Evolutionary conservation across 2,113 vertebrate genomes (phyloP), one percentile per base, ranked within the genome.

Genomic region (Anser brachyrhynchus): DNA sequence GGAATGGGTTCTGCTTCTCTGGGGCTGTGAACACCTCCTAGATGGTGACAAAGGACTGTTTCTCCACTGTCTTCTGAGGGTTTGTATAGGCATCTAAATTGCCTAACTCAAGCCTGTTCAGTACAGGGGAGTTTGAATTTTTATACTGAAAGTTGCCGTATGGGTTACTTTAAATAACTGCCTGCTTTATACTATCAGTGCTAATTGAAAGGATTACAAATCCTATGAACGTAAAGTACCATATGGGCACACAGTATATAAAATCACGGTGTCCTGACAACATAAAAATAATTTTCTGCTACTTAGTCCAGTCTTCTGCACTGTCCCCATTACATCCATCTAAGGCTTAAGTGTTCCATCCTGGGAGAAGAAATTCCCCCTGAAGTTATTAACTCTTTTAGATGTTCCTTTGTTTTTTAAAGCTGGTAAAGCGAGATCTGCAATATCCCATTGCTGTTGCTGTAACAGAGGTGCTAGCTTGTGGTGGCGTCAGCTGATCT

Each of bases 181-280:
- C 79, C 67, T 91, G 77, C 62, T 79, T 84, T 78, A 77, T 70
- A 75, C 90, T 96, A 93, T 87, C 77, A 57, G 54, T 89, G 84
- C 86, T 96, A 94, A 97, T 95, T 92, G 92, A 69, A 81, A 90
- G 80, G 58, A 75, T 95, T 96, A 89, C 92, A 92, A 92, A 94
- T 92, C 91, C 79, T 70, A 39, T 84, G 70, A 80, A 49, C 80
- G 84, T 84, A 16, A 90, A 95, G 84, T 93, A 66, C 93, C 95
- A 96, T 95, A 94, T 95, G 92, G 93, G 87, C 93, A 79, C 91
- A 92, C 3, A 14, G 91, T 90, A 81, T 91, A 95, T 94, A 87
- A 87, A 97, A 96, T 92, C 93, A 94, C 67, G n/a, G 74, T 84
- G 89, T 96, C 92, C 92, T 96, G 90, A 95, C 93, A 96, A 95